Conservation (phyloP, 2,113 vertebrate species). For the Furnarius figulus region DNA sequence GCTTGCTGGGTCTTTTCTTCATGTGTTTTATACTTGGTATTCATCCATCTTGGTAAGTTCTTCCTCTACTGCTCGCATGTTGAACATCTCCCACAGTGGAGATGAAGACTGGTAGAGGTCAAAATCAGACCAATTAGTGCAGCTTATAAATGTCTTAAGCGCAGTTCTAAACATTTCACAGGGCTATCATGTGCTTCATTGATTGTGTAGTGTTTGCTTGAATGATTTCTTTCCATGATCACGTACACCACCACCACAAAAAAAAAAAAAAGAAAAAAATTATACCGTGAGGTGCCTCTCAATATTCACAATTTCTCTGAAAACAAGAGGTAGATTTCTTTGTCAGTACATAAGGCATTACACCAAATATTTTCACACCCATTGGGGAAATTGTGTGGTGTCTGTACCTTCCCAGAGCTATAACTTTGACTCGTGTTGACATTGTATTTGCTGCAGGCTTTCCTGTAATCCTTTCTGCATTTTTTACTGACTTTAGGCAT, state of each 20-base stretch:
- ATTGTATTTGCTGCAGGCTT: neutral
- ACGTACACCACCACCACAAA: neutral
- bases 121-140: neutral
- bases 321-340: neutral
- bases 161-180: neutral
- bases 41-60: neutral
- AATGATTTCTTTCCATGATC: neutral
- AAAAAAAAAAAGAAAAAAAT: no score
- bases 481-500: neutral
- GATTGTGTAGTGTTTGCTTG: neutral
- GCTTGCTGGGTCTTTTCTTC: neutral
- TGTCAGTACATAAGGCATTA: neutral
- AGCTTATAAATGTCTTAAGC: neutral
- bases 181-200: neutral
- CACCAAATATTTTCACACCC: neutral
- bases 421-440: neutral
- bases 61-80: neutral
- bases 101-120: neutral
- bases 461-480: neutral
- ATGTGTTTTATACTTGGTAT: neutral
- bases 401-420: neutral
- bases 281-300: rapidly evolving
- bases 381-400: neutral
- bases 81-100: neutral
- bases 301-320: neutral